Percentiles rank a stretch among this genome's conserved stretches.
Conservation (phyloP, 2,797 vertebrate species). For the Mus spretus region DNA sequence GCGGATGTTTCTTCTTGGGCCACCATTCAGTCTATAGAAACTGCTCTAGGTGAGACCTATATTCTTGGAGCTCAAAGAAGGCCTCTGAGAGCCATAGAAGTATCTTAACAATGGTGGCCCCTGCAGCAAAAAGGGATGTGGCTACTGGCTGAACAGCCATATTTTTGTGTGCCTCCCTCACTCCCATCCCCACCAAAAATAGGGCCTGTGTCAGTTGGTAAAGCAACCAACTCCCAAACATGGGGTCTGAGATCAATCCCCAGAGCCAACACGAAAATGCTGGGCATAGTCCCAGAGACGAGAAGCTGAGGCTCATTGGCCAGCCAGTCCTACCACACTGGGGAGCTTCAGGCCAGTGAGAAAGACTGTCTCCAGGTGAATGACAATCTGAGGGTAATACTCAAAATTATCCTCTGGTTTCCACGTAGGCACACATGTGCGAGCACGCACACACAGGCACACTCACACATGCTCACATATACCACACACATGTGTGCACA, state of each 20-base stretch:
- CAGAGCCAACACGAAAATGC: not conserved
- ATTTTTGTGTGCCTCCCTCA: not conserved
- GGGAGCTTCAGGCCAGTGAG: not conserved
- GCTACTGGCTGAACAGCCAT: not conserved
- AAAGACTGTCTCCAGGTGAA: not conserved
- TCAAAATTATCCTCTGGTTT: not conserved
- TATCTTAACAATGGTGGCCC: not conserved
- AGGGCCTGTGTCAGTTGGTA: not conserved
- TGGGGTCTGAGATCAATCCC: not conserved
- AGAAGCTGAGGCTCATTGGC: too few species aligned
- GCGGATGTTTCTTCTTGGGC: constrained; percentile 37
- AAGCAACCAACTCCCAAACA: not conserved
- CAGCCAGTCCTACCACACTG: not conserved
- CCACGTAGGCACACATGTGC: not conserved
- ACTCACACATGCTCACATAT: too few species aligned
- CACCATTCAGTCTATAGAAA: constrained; percentile 57
- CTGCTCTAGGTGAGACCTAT: not conserved
- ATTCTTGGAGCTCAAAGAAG: not conserved
- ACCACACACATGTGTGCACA: too few species aligned
- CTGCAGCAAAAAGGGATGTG: not conserved
- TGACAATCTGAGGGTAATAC: not conserved
- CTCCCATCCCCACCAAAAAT: not conserved
- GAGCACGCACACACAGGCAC: too few species aligned
- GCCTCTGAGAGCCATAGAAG: not conserved
- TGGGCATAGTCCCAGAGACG: not conserved